Percentiles rank a stretch among this genome's conserved stretches.
Evolutionary conservation across 2,797 vertebrate genomes (phyloP).

Genomic region (Macroramphosus scolopax): DNA sequence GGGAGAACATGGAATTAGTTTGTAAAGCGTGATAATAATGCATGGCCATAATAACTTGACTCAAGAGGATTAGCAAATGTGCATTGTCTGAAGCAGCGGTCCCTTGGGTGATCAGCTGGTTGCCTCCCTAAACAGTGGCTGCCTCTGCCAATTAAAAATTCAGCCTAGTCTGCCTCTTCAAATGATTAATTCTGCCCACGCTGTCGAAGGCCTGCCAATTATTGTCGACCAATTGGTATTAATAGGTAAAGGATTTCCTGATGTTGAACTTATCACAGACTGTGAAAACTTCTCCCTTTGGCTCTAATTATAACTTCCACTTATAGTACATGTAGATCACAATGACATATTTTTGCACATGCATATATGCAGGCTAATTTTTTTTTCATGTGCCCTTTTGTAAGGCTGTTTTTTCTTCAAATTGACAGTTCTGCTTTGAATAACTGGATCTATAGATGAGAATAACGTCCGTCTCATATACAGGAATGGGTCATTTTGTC

Average conservation of each 20-base stretch:
- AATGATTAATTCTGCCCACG: constrained; percentile 77
- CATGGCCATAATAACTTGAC: constrained; percentile 79
- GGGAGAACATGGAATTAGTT: constrained; percentile 83
- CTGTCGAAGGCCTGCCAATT: constrained; percentile 77
- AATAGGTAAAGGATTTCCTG: constrained; percentile 75
- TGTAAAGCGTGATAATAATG: constrained; percentile 82
- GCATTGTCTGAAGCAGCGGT: constrained; percentile 79
- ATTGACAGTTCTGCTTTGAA: background rate
- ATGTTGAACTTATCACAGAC: constrained; percentile 72
- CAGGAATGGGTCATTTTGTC: constrained; percentile 3
- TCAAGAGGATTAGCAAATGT: constrained; percentile 81
- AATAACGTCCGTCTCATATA: background rate
- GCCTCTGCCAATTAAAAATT: constrained; percentile 81
- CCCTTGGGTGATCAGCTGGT: constrained; percentile 76
- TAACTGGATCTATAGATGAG: constrained; percentile 4
- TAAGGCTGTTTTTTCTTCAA: too few relatives aligned
- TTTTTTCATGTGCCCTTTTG: background rate
- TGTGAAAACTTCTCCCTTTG: constrained; percentile 66
- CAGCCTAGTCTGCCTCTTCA: constrained; percentile 73
- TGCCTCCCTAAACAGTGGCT: constrained; percentile 77
- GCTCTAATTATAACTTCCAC: constrained; percentile 63
- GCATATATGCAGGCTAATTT: constrained; percentile 18
- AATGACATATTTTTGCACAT: constrained; percentile 24
- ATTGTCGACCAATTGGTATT: constrained; percentile 77
- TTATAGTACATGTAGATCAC: constrained; percentile 34